phyloP scores from a whole-genome alignment of 2,113 vertebrate genomes.

The Zosterops hypoxanthus region DNA sequence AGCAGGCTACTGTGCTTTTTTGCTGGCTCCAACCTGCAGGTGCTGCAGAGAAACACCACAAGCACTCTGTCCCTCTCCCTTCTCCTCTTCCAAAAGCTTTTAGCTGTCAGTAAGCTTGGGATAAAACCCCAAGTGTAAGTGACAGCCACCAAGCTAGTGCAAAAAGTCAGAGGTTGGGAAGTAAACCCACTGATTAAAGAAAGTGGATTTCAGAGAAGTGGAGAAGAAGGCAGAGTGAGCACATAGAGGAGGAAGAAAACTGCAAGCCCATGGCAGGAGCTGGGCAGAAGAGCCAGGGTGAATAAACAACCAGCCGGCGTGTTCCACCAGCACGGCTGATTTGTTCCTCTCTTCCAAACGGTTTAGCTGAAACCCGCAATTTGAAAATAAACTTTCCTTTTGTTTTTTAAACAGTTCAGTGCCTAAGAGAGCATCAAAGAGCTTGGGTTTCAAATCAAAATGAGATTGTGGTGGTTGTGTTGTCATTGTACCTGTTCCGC shows the following conservation, averaged over 20 bases:
- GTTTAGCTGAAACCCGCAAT: neutral
- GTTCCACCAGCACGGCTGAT: neutral
- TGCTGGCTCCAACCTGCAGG: neutral
- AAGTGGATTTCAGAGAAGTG: neutral
- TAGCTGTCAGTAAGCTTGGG: neutral
- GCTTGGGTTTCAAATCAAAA: constrained; percentile 10
- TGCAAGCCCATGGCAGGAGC: neutral
- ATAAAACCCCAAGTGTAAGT: neutral
- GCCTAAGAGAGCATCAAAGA: constrained; percentile 25
- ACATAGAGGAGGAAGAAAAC: neutral
- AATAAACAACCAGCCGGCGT: neutral
- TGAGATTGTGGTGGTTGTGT: neutral
- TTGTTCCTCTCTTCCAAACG: neutral
- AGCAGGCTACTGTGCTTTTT: neutral
- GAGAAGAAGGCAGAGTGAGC: neutral
- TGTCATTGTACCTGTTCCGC: constrained; percentile 51
- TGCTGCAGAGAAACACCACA: neutral
- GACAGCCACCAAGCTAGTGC: neutral
- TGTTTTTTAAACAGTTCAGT: constrained; percentile 40
- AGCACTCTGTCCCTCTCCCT: neutral
- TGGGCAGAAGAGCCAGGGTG: neutral
- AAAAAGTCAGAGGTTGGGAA: neutral
- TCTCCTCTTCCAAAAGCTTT: neutral
- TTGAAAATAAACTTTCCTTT: constrained; percentile 47
- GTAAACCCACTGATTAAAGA: neutral